Conservation (phyloP, 1,140 invertebrate species). For the Drosophila pandora region DNA sequence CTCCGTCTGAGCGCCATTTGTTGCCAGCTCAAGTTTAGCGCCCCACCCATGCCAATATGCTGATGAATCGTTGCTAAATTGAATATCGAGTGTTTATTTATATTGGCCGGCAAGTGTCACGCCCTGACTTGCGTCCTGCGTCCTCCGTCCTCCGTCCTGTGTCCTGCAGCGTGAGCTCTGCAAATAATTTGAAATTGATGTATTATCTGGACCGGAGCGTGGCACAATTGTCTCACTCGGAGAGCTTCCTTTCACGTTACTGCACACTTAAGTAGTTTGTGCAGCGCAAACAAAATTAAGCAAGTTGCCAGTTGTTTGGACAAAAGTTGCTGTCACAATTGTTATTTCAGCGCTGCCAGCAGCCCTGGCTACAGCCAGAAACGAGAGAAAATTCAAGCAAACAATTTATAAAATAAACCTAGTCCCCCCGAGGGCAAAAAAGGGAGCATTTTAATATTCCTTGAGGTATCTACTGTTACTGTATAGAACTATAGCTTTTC, state of each 20-base stretch:
- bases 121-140: slow-evolving; percentile 4
- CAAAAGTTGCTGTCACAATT: slow-evolving; percentile 50
- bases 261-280: slow-evolving; percentile 64
- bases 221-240: slow-evolving; percentile 35
- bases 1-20: slow-evolving; percentile 71
- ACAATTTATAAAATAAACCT: slow-evolving; percentile 43
- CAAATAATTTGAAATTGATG: slow-evolving; percentile 68
- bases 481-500: background rate
- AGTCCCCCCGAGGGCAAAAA: background rate
- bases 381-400: slow-evolving; percentile 4
- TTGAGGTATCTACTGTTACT: slow-evolving; percentile 5
- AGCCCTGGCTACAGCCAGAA: no score
- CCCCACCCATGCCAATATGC: slow-evolving; percentile 45
- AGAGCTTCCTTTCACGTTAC: slow-evolving; percentile 11
- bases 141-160: background rate
- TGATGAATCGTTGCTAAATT: slow-evolving; percentile 75
- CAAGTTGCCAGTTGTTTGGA: slow-evolving; percentile 55
- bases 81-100: slow-evolving; percentile 80
- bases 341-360: slow-evolving; percentile 28
- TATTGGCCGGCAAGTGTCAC: slow-evolving; percentile 59
- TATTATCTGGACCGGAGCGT: slow-evolving; percentile 46
- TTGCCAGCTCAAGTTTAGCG: slow-evolving; percentile 60
- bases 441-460: background rate
- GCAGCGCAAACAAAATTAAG: slow-evolving; percentile 63
- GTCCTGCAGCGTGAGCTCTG: slow-evolving; percentile 6